Evolutionary conservation across 2,888 invertebrate genomes (phyloP).

Genomic region (Drosophila rellima): DNA sequence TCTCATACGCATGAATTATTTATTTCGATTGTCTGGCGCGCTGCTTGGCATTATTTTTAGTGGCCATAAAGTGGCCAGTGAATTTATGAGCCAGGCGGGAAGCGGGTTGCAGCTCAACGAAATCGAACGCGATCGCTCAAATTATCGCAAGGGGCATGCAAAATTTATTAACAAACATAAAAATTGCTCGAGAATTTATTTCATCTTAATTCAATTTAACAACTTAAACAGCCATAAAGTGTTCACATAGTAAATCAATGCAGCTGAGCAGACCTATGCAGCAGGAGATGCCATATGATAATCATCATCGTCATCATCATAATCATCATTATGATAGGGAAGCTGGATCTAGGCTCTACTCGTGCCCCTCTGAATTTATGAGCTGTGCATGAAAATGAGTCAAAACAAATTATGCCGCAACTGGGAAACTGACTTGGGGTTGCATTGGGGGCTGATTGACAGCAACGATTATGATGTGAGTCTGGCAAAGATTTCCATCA

Average conservation of each 20-base stretch:
- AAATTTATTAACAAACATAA: constrained; percentile 83
- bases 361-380: constrained; percentile 66
- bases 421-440: constrained; percentile 18
- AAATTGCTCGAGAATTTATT: constrained; percentile 79
- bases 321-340: constrained; percentile 14
- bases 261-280: constrained; percentile 54
- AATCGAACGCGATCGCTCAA: constrained; percentile 59
- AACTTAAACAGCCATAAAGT: constrained; percentile 84
- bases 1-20: constrained; percentile 73
- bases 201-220: constrained; percentile 84
- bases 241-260: constrained; percentile 84
- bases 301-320: constrained; percentile 38
- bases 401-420: constrained; percentile 80
- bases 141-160: constrained; percentile 74
- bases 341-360: constrained; percentile 19
- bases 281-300: constrained; percentile 40
- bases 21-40: constrained; percentile 74
- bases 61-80: constrained; percentile 47
- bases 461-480: constrained; percentile 77
- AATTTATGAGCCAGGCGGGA: constrained; percentile 44
- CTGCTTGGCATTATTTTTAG: constrained; percentile 69
- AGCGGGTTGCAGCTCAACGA: not conserved
- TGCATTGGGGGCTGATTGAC: constrained; percentile 60
- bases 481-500: constrained; percentile 68
- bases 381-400: constrained; percentile 81